Conservation (phyloP, 2,888 invertebrate species). For the Metopia argyrocephala region DNA sequence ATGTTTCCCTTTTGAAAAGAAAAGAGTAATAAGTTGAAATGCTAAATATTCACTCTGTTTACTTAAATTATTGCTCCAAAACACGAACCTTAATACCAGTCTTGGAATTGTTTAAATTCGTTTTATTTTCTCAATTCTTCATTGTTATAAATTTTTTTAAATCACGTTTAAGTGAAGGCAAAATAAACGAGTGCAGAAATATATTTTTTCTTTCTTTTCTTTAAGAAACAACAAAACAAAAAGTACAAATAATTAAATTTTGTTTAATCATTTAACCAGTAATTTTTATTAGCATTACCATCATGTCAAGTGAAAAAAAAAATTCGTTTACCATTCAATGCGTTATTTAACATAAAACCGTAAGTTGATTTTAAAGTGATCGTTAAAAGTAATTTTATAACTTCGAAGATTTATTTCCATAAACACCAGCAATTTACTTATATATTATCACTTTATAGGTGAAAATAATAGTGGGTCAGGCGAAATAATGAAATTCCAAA, state of each 20-base stretch:
- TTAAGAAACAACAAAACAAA: no score
- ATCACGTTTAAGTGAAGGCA: slow-evolving; percentile 20
- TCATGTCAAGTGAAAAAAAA: slow-evolving; percentile 20
- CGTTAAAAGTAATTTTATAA: slow-evolving; percentile 75
- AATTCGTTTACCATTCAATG: slow-evolving; percentile 68
- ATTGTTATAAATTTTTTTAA: slow-evolving; percentile 2
- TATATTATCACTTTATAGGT: not conserved
- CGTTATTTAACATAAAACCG: slow-evolving; percentile 73
- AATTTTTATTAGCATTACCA: slow-evolving; percentile 48
- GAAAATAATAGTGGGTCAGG: not conserved
- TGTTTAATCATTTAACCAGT: slow-evolving; percentile 41
- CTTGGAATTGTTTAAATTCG: not conserved
- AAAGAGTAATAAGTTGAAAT: slow-evolving; percentile 26
- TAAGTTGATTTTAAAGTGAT: slow-evolving; percentile 78
- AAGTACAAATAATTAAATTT: slow-evolving; percentile 56
- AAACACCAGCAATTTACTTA: not conserved
- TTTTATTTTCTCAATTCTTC: not conserved
- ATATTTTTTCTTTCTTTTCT: not conserved
- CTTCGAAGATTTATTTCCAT: slow-evolving; percentile 13
- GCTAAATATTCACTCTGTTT: slow-evolving; percentile 29
- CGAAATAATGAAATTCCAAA: not conserved
- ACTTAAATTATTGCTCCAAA: slow-evolving; percentile 34
- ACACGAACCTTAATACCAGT: slow-evolving; percentile 35
- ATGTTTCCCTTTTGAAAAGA: slow-evolving; percentile 3
- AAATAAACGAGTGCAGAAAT: slow-evolving; percentile 25